These are phyloP conservation scores for Calvadosia cruxmelitensis DNA, from an alignment of 30 jellyfish, hydroid and myxozoan species.

Conservation along the genomic window DNA sequence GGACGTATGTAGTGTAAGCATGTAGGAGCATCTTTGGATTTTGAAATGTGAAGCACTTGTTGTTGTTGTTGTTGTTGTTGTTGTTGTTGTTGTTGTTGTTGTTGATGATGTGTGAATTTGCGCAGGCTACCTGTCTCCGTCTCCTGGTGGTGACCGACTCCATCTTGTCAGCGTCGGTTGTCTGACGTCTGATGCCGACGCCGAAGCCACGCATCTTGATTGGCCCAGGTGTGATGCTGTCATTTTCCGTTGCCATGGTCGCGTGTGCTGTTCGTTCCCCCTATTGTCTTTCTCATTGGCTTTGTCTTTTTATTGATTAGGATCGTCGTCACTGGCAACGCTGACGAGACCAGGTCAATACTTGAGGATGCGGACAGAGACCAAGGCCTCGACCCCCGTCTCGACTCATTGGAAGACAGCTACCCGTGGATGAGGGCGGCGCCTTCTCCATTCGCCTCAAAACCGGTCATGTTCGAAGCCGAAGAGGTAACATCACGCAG, in stretches of 20 bases:
- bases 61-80: no score
- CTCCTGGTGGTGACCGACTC: conserved; percentile 17
- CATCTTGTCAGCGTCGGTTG: conserved; percentile 13
- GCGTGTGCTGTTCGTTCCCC: no score
- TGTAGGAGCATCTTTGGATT: no score
- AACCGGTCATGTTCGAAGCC: conserved; percentile 79
- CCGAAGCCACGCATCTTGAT: conserved; percentile 47
- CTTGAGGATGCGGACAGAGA: conserved; percentile 57
- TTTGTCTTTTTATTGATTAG: no score
- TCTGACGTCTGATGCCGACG: conserved; percentile 13
- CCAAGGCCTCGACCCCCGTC: conserved; percentile 53
- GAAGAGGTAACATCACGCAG: conserved; percentile 69
- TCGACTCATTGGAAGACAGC: conserved; percentile 72
- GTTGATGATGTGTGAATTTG: no score
- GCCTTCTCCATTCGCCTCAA: conserved; percentile 88
- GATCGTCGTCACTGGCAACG: conserved; percentile 32
- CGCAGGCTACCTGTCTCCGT: no score
- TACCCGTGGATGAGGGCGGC: conserved; percentile 76
- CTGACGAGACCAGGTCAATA: conserved; percentile 61
- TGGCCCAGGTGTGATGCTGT: conserved; percentile 48
- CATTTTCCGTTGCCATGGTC: neutral
- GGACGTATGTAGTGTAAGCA: no score
- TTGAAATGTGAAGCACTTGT: no score
- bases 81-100: no score
- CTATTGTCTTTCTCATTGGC: no score